phyloP scores from a whole-genome alignment of 2,888 invertebrate genomes.

The Clostera curtula region DNA sequence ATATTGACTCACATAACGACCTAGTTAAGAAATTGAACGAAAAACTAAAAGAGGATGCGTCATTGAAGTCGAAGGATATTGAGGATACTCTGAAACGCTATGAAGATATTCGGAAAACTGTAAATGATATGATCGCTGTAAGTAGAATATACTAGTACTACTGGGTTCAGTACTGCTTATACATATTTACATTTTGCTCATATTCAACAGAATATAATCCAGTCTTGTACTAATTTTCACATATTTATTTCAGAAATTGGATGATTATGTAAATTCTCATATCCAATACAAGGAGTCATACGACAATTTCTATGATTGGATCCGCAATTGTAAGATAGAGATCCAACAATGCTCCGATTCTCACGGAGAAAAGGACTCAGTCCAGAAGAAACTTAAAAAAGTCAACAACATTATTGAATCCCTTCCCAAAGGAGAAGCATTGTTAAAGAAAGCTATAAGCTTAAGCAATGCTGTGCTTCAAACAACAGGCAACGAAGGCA shows the following conservation, averaged over 20 bases:
- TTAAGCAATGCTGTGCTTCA: constrained; percentile 83
- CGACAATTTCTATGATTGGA: constrained; percentile 89
- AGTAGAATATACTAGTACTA: constrained; percentile 30
- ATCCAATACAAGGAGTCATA: constrained; percentile 89
- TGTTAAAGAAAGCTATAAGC: constrained; percentile 83
- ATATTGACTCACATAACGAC: constrained; percentile 86
- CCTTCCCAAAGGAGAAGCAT: constrained; percentile 80
- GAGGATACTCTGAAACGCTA: constrained; percentile 82
- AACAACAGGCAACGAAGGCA: constrained; percentile 88
- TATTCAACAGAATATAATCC: no score
- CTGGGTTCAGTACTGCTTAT: background rate
- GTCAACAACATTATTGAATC: constrained; percentile 80
- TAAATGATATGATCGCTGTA: constrained; percentile 78
- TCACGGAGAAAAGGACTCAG: constrained; percentile 88
- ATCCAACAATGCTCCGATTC: constrained; percentile 90
- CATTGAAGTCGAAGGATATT: constrained; percentile 80
- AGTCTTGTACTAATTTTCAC: background rate
- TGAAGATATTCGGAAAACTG: constrained; percentile 78
- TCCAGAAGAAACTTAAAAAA: constrained; percentile 84
- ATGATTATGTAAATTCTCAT: constrained; percentile 89
- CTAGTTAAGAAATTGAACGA: constrained; percentile 84
- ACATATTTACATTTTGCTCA: background rate
- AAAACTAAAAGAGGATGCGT: constrained; percentile 81
- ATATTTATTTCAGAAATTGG: constrained; percentile 74
- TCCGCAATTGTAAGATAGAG: constrained; percentile 85